Evolutionary conservation across 2,797 vertebrate species (phyloP), one percentile per base, ranked within the genome.

Genomic region (Pteropus rufus): DNA sequence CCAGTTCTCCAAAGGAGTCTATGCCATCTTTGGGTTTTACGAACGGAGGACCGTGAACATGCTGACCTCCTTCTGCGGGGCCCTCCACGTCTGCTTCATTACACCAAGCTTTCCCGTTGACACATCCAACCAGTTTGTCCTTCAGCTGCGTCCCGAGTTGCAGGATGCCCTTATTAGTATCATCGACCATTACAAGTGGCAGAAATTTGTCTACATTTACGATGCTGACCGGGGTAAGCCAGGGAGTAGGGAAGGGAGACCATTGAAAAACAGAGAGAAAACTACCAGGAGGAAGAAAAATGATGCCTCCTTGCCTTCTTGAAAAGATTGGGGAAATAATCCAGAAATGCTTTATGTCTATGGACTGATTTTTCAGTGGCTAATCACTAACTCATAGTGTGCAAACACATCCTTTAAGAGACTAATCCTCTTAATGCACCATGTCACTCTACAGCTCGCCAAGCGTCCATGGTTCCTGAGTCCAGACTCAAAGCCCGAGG

Each of bases 1-100:
- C 0, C 99, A 99, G 99, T 99, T 99, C 98, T 99, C 99, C 96
- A 99, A 99, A 98, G 99, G 99, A 10, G 99, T 99, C 97, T 99
- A 99, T 0, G 99, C 99, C 98, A 99, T 99, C 98, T 99, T 99
- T n/a, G 99, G 99, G 12, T 99, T 99, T 97, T 99, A 99, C 0
- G 99, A 99, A 98, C 98, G 99, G 95, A 99, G 99, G 97, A 99
- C 99, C 0, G 99, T 99, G 96, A 99, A 99, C 99, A 99, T 99
- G 99, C 99, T 99, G 94, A 99, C 99, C 19, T 99, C 99, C 62
- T 99, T 99, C 98, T 99, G 99, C 0, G 99, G 99, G 52, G 99
- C 99, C 29, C 99, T 99, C 86, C 99, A 99, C 0, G 99, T 99
- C 95, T 99, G 99, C 98, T 99, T 99, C 97, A 99, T 99, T 96